Conservation (phyloP, 2,797 vertebrate species). For the Aphelocoma californica region DNA sequence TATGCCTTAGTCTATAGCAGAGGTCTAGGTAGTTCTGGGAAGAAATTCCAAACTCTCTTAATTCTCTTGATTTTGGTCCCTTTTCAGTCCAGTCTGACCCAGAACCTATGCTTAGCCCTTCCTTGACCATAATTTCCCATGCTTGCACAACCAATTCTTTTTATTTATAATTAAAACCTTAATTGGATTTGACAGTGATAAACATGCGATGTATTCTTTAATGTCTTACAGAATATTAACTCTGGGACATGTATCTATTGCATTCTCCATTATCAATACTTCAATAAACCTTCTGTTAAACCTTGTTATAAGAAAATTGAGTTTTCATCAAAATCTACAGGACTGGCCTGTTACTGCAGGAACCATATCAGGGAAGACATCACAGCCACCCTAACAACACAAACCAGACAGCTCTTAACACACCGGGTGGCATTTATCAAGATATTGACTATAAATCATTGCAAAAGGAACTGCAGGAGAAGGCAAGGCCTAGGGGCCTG, state of each 20-base stretch:
- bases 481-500: neutral
- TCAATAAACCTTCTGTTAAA: slow-evolving; percentile 48
- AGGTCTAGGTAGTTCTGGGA: neutral
- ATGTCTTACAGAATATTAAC: neutral
- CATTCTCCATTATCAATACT: slow-evolving; percentile 34
- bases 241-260: neutral
- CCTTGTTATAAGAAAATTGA: slow-evolving; percentile 52
- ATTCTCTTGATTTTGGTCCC: neutral
- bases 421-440: neutral
- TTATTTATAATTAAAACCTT: slow-evolving; percentile 2
- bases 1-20: accelerated
- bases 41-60: neutral
- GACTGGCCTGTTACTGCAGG: neutral
- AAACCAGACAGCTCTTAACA: neutral
- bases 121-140: neutral
- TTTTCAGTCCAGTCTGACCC: neutral
- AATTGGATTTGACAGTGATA: neutral
- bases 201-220: neutral
- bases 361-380: neutral
- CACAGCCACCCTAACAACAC: neutral
- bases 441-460: neutral
- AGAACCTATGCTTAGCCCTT: neutral
- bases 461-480: neutral
- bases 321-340: slow-evolving; percentile 46
- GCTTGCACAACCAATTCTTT: neutral